Evolutionary conservation across 2,797 vertebrate genomes (phyloP).

Genomic region (Megaceryle alcyon): DNA sequence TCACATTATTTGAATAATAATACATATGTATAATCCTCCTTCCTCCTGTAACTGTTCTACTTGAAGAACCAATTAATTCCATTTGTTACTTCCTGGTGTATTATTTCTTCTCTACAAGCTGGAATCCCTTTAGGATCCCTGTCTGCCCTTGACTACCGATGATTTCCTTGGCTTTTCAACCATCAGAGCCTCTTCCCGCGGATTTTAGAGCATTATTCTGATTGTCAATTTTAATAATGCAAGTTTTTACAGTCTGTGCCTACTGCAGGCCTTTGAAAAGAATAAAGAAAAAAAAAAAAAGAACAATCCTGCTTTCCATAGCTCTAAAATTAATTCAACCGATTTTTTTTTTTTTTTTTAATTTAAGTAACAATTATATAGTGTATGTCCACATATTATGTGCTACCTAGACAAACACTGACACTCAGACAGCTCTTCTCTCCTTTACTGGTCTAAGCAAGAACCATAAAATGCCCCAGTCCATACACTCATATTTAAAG

Average conservation of each 20-base stretch:
- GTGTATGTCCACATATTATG: background rate
- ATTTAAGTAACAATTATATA: background rate
- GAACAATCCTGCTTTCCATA: background rate
- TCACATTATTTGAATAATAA: slow-evolving; percentile 73
- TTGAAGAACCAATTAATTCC: slow-evolving; percentile 77
- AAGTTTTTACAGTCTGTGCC: background rate
- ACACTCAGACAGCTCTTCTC: background rate
- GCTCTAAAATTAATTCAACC: background rate
- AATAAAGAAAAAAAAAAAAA: background rate
- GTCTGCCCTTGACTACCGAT: slow-evolving; percentile 63
- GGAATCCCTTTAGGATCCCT: slow-evolving; percentile 71
- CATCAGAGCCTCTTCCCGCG: slow-evolving; percentile 23
- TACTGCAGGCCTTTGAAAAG: background rate
- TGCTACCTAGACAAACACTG: background rate
- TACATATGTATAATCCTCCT: slow-evolving; percentile 73
- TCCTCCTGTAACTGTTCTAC: slow-evolving; percentile 73
- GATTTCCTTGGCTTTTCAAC: slow-evolving; percentile 68
- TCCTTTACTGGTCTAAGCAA: background rate
- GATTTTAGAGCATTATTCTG: slow-evolving; percentile 34
- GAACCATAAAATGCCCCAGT: background rate
- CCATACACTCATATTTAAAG: background rate
- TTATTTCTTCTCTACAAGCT: slow-evolving; percentile 56
- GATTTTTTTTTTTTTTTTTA: background rate
- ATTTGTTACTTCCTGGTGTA: slow-evolving; percentile 74
- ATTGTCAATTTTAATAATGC: slow-evolving; percentile 58